Percentiles rank a stretch among this genome's conserved stretches.
These are phyloP conservation scores for Gorsachius magnificus DNA, from an alignment of 2,797 vertebrate genomes.

Conservation along the genomic window DNA sequence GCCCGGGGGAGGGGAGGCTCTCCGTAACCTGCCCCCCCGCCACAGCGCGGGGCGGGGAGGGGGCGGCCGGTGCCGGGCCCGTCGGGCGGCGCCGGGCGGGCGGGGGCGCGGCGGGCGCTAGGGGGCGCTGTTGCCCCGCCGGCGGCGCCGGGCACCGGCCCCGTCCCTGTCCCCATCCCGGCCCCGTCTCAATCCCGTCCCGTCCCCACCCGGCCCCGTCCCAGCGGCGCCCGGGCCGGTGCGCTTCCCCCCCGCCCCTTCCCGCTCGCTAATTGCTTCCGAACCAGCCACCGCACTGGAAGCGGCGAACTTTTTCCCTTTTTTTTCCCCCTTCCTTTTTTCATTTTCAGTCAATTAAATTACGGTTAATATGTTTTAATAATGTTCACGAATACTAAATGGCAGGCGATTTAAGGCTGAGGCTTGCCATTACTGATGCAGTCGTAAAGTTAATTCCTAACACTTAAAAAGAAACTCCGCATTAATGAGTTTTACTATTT, in stretches of 20 bases:
- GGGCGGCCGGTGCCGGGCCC: neutral
- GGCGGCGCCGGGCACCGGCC: neutral
- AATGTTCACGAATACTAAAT: slow-evolving; percentile 36
- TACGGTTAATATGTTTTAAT: slow-evolving; percentile 62
- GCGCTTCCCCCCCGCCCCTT: neutral
- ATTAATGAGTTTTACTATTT: slow-evolving; percentile 74
- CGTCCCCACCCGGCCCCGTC: too few species aligned
- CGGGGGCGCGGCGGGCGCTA: neutral
- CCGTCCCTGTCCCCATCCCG: neutral
- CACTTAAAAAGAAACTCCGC: slow-evolving; percentile 69
- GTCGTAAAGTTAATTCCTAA: slow-evolving; percentile 64
- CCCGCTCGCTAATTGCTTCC: neutral
- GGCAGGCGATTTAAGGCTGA: slow-evolving; percentile 47
- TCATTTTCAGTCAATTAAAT: slow-evolving; percentile 43
- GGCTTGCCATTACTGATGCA: slow-evolving; percentile 36
- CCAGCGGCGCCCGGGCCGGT: too few species aligned
- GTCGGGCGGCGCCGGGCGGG: neutral
- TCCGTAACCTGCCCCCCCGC: neutral
- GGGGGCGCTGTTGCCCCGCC: slow-evolving; percentile 20
- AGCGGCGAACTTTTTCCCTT: too few species aligned
- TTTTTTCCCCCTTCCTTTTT: neutral
- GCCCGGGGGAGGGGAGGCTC: too few species aligned
- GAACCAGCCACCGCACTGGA: fast-evolving
- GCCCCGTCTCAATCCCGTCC: too few species aligned
- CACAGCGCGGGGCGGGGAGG: neutral